These are phyloP conservation scores for Scomberomorus guttatus DNA, from an alignment of 2,797 vertebrate species.

Conservation along the genomic window DNA sequence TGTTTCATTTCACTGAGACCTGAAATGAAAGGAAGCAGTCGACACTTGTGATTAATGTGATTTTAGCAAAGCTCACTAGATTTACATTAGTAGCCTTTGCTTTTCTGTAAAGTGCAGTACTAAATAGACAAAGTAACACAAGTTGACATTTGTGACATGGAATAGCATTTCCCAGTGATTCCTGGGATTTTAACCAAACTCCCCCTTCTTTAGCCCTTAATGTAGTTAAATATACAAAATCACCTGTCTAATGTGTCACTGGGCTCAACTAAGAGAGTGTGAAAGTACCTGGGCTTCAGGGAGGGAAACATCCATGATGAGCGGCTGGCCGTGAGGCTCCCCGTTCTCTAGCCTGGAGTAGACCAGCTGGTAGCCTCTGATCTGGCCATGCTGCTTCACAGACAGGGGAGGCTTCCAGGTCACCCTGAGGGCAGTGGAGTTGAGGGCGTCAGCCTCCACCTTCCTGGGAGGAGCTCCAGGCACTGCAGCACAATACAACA, in stretches of 20 bases:
- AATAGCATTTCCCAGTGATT: background rate
- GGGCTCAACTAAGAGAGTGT: too few species aligned
- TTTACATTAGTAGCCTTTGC: too few species aligned
- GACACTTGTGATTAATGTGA: too few species aligned
- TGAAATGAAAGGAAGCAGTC: too few species aligned
- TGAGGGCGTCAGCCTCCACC: constrained; percentile 92
- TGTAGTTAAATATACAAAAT: too few species aligned
- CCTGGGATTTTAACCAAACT: background rate
- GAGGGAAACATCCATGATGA: constrained; percentile 91
- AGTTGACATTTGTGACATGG: background rate
- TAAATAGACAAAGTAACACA: too few species aligned
- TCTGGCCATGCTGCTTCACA: constrained; percentile 93
- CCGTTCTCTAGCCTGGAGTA: constrained; percentile 92
- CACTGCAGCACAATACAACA: constrained; percentile 81
- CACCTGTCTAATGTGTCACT: too few species aligned
- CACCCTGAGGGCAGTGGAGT: constrained; percentile 93
- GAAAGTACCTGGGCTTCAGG: constrained; percentile 92
- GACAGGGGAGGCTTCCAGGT: constrained; percentile 94
- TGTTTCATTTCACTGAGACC: too few species aligned
- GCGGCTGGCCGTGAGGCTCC: constrained; percentile 90
- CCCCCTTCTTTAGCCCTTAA: background rate
- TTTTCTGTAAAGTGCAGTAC: too few species aligned
- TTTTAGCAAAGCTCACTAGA: too few species aligned
- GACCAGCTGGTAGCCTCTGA: constrained; percentile 94
- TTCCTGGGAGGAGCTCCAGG: constrained; percentile 91